These are phyloP conservation scores for Monochamus saltuarius DNA, from an alignment of 1,140 invertebrate genomes.

Conservation along the genomic window DNA sequence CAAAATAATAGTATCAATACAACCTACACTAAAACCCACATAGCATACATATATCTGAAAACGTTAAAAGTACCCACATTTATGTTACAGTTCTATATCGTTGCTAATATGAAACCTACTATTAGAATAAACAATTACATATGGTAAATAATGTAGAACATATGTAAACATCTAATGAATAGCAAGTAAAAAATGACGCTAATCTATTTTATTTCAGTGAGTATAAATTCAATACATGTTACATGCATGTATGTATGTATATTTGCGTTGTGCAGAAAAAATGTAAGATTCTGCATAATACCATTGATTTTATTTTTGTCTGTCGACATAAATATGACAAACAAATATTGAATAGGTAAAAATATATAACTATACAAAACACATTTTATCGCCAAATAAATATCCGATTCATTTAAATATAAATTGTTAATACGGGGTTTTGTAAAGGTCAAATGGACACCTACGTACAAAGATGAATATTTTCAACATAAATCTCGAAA, in stretches of 20 bases:
- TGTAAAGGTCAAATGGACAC: conserved; percentile 17
- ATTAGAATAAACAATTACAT: not conserved
- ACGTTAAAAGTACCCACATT: conserved; percentile 14
- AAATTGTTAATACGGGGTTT: conserved; percentile 15
- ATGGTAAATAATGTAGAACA: conserved; percentile 6
- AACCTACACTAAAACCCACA: conserved; percentile 26
- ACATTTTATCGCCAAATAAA: conserved; percentile 22
- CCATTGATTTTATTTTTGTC: too few relatives aligned
- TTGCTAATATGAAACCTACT: conserved; percentile 3
- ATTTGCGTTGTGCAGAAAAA: too few relatives aligned
- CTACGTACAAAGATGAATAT: conserved; percentile 3
- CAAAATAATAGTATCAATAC: conserved; percentile 38
- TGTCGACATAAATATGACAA: too few relatives aligned
- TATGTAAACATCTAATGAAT: not conserved
- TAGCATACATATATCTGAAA: conserved; percentile 8
- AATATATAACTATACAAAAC: conserved; percentile 9
- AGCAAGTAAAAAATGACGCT: too few relatives aligned
- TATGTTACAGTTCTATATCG: conserved; percentile 10
- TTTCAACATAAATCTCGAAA: too few relatives aligned
- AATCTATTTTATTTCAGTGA: too few relatives aligned
- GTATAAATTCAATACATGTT: too few relatives aligned
- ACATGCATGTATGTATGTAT: too few relatives aligned
- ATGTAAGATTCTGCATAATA: too few relatives aligned
- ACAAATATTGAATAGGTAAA: too few relatives aligned
- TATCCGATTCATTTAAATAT: conserved; percentile 20